Percentiles rank a stretch among this genome's conserved stretches.
Evolutionary conservation across 2,113 vertebrate species (phyloP).

Genomic region (Epinephelus moara): DNA sequence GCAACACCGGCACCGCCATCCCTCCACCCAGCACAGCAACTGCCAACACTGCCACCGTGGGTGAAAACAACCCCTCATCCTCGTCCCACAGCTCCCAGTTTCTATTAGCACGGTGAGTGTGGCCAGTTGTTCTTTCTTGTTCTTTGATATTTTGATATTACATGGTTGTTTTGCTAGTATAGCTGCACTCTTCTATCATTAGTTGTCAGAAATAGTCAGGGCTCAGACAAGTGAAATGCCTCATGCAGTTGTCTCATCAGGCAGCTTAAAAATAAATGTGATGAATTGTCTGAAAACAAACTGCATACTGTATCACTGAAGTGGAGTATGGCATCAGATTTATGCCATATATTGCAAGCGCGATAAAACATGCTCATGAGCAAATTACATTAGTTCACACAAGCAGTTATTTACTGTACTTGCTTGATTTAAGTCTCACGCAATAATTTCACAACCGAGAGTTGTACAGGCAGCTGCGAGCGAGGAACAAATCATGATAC

Average conservation of each 20-base stretch:
- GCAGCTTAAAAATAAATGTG: no score
- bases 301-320: no score
- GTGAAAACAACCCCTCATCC: slow-evolving; percentile 91
- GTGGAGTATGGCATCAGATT: no score
- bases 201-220: no score
- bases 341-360: no score
- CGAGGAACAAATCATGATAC: background rate
- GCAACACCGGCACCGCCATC: slow-evolving; percentile 90
- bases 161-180: no score
- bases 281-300: no score
- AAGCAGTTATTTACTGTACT: background rate
- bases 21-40: slow-evolving; percentile 89
- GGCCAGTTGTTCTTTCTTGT: background rate
- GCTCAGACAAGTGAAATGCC: no score
- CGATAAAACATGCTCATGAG: background rate
- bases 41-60: slow-evolving; percentile 86
- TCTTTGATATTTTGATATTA: no score
- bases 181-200: no score
- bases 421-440: background rate
- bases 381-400: background rate
- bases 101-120: slow-evolving; percentile 93
- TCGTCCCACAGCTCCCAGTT: slow-evolving; percentile 95
- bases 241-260: no score
- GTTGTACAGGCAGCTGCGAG: background rate
- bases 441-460: background rate